A percentile compares a stretch with the other conserved stretches of the same genome.
Conservation (phyloP, 2,888 invertebrate genomes). For the Enoplolaimus lenunculus region DNA sequence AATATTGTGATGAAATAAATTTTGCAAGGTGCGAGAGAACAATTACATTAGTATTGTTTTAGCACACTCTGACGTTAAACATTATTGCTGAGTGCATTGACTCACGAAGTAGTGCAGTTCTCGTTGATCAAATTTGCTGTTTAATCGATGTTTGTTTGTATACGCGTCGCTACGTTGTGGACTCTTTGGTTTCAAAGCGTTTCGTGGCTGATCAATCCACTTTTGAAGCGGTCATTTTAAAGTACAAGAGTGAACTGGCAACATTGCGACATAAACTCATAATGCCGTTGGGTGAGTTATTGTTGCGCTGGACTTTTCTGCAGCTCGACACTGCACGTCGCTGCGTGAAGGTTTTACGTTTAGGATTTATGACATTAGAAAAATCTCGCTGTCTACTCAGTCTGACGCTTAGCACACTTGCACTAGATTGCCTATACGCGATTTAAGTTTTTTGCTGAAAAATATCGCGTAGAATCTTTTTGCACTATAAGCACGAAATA, state of each 20-base stretch:
- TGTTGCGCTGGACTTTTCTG: too few relatives aligned
- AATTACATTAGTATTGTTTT: neutral
- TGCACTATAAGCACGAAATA: too few relatives aligned
- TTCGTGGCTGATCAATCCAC: neutral
- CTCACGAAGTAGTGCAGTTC: neutral
- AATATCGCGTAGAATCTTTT: too few relatives aligned
- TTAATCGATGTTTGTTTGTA: neutral
- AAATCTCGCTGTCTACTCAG: too few relatives aligned
- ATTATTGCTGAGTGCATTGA: neutral
- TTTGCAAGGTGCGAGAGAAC: neutral
- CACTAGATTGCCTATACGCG: too few relatives aligned
- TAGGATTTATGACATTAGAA: too few relatives aligned
- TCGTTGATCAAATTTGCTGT: neutral
- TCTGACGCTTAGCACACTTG: too few relatives aligned
- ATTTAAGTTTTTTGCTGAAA: too few relatives aligned
- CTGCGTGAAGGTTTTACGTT: too few relatives aligned
- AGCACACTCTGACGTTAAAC: neutral
- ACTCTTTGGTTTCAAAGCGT: neutral
- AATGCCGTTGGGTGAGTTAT: neutral
- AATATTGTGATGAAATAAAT: neutral
- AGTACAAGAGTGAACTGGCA: neutral
- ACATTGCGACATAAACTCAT: neutral
- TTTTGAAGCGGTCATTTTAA: neutral
- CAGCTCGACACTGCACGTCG: too few relatives aligned
- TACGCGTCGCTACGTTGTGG: neutral